phyloP scores from a whole-genome alignment of 2,888 invertebrate species.

The Parasteatoda lunata region DNA sequence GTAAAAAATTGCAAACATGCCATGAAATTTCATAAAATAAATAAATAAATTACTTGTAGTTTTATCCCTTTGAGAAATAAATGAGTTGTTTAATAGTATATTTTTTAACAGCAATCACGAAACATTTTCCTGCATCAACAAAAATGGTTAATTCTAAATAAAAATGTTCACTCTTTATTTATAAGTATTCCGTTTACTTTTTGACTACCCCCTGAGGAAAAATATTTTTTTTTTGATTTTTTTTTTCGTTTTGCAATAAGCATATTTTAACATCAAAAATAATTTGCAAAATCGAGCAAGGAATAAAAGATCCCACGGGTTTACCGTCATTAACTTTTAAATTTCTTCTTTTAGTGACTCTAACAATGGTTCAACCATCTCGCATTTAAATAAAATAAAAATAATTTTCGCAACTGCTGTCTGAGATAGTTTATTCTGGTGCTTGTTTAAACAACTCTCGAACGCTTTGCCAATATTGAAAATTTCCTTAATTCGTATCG shows the following conservation, averaged over 20 bases:
- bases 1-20: too few relatives aligned
- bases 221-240: not conserved
- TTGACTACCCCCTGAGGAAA: not conserved
- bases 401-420: slow-evolving; percentile 11
- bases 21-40: too few relatives aligned
- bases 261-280: slow-evolving; percentile 6
- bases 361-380: slow-evolving; percentile 13
- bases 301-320: slow-evolving; percentile 25
- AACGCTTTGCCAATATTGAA: slow-evolving; percentile 51
- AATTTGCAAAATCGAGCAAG: slow-evolving; percentile 31
- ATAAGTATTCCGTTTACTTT: not conserved
- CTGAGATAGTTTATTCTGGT: slow-evolving; percentile 33
- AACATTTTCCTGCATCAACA: not conserved
- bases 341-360: slow-evolving; percentile 7
- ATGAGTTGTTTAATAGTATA: too few relatives aligned
- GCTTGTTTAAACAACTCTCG: slow-evolving; percentile 45
- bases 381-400: slow-evolving; percentile 27
- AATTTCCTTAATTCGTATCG: slow-evolving; percentile 45
- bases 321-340: slow-evolving; percentile 44
- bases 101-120: slow-evolving; percentile 6
- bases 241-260: slow-evolving; percentile 22
- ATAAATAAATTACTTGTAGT: too few relatives aligned
- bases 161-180: slow-evolving; percentile 13
- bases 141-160: slow-evolving; percentile 15
- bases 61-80: too few relatives aligned